Percentiles rank a stretch among this genome's conserved stretches.
Conservation (phyloP, 2,888 invertebrate species). For the Xestia ashworthii region DNA sequence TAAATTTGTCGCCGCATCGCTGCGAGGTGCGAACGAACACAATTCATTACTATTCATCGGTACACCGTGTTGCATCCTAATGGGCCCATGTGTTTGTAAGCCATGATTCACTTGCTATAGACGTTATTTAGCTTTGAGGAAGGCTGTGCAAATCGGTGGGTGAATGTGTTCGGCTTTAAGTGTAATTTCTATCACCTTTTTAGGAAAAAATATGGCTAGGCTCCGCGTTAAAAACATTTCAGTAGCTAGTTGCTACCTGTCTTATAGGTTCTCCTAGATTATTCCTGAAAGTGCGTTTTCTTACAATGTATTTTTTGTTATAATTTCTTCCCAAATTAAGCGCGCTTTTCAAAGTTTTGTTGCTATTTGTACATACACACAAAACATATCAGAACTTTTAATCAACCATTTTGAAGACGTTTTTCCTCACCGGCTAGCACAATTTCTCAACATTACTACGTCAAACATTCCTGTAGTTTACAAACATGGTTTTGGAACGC, state of each 20-base stretch:
- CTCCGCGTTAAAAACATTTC: neutral
- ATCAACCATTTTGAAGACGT: slow-evolving; percentile 21
- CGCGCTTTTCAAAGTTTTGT: neutral
- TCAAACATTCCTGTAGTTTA: slow-evolving; percentile 71
- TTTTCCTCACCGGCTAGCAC: slow-evolving; percentile 72
- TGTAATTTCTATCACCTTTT: slow-evolving; percentile 40
- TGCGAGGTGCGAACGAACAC: slow-evolving; percentile 65
- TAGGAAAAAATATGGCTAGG: neutral
- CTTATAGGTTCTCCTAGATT: neutral
- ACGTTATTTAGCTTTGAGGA: slow-evolving; percentile 44
- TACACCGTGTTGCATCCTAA: slow-evolving; percentile 68
- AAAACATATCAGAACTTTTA: neutral
- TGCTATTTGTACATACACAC: neutral
- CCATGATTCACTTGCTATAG: slow-evolving; percentile 50
- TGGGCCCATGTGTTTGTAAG: slow-evolving; percentile 51
- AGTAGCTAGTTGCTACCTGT: neutral
- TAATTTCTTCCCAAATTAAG: neutral
- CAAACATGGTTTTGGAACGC: slow-evolving; percentile 76
- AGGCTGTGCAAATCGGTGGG: slow-evolving; percentile 36
- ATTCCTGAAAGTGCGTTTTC: neutral
- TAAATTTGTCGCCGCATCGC: slow-evolving; percentile 61
- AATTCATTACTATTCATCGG: slow-evolving; percentile 69
- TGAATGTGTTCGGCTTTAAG: slow-evolving; percentile 14
- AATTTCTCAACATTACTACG: slow-evolving; percentile 78
- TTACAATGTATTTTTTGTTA: neutral